Percentiles rank a stretch among this genome's conserved stretches.
phyloP scores from a whole-genome alignment of 2,113 vertebrate species.

The Ammodytes dubius region DNA sequence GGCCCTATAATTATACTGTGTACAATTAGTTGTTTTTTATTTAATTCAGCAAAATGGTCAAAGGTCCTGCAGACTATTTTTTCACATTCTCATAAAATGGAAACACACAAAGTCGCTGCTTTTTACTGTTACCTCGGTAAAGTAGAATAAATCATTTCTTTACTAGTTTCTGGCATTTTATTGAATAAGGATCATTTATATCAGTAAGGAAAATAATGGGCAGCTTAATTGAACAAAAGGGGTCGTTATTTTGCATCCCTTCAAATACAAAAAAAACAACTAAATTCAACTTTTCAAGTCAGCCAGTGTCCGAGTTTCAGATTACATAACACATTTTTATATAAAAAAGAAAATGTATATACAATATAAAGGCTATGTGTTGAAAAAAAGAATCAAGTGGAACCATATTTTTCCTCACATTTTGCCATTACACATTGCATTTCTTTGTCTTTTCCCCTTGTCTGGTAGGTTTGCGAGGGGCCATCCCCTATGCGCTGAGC shows the following conservation, averaged over 20 bases:
- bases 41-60: no score
- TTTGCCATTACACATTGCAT: no score
- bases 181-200: neutral
- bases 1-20: no score
- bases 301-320: neutral
- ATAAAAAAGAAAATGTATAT: neutral
- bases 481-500: slow-evolving; percentile 97
- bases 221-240: neutral
- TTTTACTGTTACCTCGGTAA: no score
- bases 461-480: slow-evolving; percentile 91
- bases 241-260: neutral
- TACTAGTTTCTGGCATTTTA: neutral
- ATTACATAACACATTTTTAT: neutral
- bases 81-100: no score
- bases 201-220: neutral
- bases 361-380: no score
- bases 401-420: no score
- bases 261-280: neutral
- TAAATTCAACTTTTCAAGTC: neutral
- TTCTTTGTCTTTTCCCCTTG: neutral
- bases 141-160: no score
- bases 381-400: no score
- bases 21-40: no score
- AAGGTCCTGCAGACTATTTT: no score
- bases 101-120: no score